These are phyloP conservation scores for Azorinus chamasolen DNA, from an alignment of 2,888 invertebrate species.

Conservation along the genomic window DNA sequence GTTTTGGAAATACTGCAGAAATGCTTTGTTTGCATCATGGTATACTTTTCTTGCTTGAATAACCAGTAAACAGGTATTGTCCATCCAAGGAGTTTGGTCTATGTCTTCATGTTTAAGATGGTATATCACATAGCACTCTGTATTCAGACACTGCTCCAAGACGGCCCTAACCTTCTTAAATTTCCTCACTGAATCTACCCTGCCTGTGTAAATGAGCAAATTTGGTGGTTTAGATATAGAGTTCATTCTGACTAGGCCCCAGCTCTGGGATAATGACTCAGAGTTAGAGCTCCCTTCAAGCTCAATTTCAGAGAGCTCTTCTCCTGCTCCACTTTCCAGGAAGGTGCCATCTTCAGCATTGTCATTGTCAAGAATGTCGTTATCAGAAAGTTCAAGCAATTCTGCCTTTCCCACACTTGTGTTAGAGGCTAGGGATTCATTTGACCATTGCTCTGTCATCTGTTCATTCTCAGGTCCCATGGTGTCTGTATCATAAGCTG, in stretches of 20 bases:
- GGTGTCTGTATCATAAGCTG: too few species aligned
- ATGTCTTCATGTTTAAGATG: constrained; percentile 82
- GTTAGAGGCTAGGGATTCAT: constrained; percentile 69
- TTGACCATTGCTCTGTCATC: constrained; percentile 62
- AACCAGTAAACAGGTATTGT: constrained; percentile 81
- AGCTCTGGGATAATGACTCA: constrained; percentile 31
- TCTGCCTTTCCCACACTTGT: constrained; percentile 61
- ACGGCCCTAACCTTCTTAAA: constrained; percentile 76
- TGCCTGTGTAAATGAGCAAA: constrained; percentile 84
- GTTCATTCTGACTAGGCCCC: constrained; percentile 27
- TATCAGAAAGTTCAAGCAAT: constrained; percentile 46
- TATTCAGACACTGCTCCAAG: constrained; percentile 78
- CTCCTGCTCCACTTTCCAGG: constrained; percentile 65
- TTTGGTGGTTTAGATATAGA: constrained; percentile 82
- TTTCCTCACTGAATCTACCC: constrained; percentile 77
- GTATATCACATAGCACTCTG: constrained; percentile 82
- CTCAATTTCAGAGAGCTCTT: constrained; percentile 63
- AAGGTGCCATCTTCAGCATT: constrained; percentile 25
- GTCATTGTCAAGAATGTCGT: constrained; percentile 29
- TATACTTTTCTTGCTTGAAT: constrained; percentile 78
- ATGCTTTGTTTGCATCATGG: constrained; percentile 71
- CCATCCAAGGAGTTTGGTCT: constrained; percentile 80
- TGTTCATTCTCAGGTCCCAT: constrained; percentile 11
- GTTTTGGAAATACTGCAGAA: constrained; percentile 75
- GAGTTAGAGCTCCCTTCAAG: constrained; percentile 30